These are phyloP conservation scores for Cheumatopsyche charites DNA, from an alignment of 1,140 invertebrate species.

Conservation along the genomic window DNA sequence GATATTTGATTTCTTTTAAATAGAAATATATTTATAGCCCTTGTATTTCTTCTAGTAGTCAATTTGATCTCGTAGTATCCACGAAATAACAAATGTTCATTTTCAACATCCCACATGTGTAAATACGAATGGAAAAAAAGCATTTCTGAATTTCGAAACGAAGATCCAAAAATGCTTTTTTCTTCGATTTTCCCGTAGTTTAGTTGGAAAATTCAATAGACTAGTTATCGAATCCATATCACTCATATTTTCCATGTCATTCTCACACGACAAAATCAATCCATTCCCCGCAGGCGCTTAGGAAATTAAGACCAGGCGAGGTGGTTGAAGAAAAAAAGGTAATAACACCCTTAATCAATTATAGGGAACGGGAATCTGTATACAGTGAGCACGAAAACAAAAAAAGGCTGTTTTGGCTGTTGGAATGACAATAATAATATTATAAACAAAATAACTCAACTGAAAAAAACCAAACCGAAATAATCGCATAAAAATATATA, in stretches of 20 bases:
- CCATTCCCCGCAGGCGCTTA: constrained; percentile 62
- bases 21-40: constrained; percentile 1
- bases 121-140: background rate
- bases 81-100: constrained; percentile 7
- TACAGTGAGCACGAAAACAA: constrained; percentile 35
- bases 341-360: constrained; percentile 59
- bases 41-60: constrained; percentile 11
- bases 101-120: background rate
- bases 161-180: background rate
- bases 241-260: constrained; percentile 28
- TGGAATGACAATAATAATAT: constrained; percentile 33
- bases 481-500: constrained; percentile 17
- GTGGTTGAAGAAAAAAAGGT: constrained; percentile 93
- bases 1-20: background rate
- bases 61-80: constrained; percentile 1
- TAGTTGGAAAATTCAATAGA: background rate
- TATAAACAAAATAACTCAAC: background rate
- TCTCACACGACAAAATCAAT: constrained; percentile 49
- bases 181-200: background rate
- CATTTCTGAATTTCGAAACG: background rate
- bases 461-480: constrained; percentile 7
- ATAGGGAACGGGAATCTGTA: constrained; percentile 19
- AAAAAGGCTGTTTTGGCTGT: constrained; percentile 32
- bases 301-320: constrained; percentile 91
- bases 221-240: background rate